Conservation (phyloP, 2,888 invertebrate species). For the Sceliomorpha sp. region DNA sequence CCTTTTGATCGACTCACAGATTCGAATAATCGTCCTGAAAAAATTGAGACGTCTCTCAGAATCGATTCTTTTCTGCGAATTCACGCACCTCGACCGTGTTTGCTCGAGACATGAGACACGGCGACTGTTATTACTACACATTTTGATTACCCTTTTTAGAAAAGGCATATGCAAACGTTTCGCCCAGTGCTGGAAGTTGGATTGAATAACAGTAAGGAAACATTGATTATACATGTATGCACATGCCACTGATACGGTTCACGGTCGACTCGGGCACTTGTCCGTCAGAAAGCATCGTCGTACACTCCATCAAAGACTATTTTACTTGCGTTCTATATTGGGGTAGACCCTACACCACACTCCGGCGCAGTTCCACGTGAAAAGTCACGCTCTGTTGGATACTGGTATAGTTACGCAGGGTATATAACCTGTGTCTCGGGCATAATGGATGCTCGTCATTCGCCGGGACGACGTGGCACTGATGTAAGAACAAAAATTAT, state of each 20-base stretch:
- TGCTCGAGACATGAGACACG: too few species aligned
- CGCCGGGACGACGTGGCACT: constrained; percentile 25
- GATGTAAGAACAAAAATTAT: constrained; percentile 41
- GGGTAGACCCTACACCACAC: constrained; percentile 62
- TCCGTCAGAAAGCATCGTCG: constrained; percentile 57
- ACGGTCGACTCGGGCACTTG: constrained; percentile 38
- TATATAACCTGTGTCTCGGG: constrained; percentile 52
- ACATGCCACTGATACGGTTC: constrained; percentile 37
- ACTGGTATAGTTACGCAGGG: constrained; percentile 61
- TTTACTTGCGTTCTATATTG: constrained; percentile 57
- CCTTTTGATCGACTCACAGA: too few species aligned
- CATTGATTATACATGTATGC: constrained; percentile 42
- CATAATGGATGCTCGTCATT: constrained; percentile 68
- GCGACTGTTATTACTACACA: too few species aligned
- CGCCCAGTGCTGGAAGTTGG: constrained; percentile 21
- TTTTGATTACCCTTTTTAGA: too few species aligned
- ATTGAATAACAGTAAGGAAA: constrained; percentile 34
- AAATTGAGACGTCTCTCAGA: too few species aligned
- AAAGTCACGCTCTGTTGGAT: constrained; percentile 74
- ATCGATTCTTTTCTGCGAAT: too few species aligned
- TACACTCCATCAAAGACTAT: constrained; percentile 70
- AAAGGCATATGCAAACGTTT: not conserved
- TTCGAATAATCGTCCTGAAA: too few species aligned
- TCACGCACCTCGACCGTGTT: too few species aligned
- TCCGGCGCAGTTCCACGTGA: constrained; percentile 68